Percentiles rank a stretch among this genome's conserved stretches.
Evolutionary conservation across 2,797 vertebrate species (phyloP).

Genomic region (Pogonophryne albipinna): DNA sequence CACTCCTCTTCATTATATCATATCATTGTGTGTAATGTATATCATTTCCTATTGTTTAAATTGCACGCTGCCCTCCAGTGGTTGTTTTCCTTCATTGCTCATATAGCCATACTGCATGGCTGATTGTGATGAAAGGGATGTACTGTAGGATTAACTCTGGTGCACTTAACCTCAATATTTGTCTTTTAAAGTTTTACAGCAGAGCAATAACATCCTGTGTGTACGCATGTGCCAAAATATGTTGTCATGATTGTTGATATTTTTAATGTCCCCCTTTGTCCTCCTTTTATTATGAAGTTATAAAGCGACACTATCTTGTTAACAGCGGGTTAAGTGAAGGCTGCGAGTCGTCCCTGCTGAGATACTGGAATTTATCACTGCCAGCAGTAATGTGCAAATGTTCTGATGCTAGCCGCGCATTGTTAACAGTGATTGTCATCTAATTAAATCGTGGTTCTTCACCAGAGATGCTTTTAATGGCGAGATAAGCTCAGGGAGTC

Average conservation of each 20-base stretch:
- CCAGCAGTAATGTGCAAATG: slow-evolving; percentile 89
- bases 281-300: slow-evolving; percentile 23
- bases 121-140: neutral
- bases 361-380: slow-evolving; percentile 93
- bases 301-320: slow-evolving; percentile 38
- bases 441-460: slow-evolving; percentile 97
- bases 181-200: slow-evolving; percentile 11
- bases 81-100: slow-evolving; percentile 58
- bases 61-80: slow-evolving; percentile 81
- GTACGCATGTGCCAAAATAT: slow-evolving; percentile 10
- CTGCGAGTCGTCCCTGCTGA: slow-evolving; percentile 84
- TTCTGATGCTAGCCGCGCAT: slow-evolving; percentile 88
- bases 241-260: neutral
- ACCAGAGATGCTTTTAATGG: slow-evolving; percentile 94
- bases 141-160: neutral
- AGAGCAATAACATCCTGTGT: neutral
- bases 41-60: slow-evolving; percentile 35
- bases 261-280: slow-evolving; percentile 8
- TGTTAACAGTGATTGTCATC: slow-evolving; percentile 98
- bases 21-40: slow-evolving; percentile 15
- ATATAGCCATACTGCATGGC: neutral
- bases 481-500: slow-evolving; percentile 92
- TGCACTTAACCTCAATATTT: slow-evolving; percentile 6
- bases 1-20: neutral
- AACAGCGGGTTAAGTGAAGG: slow-evolving; percentile 65